Base-by-base conservation (phyloP, 2,888 invertebrate species). In the Drosophila prostipennis region DNA sequence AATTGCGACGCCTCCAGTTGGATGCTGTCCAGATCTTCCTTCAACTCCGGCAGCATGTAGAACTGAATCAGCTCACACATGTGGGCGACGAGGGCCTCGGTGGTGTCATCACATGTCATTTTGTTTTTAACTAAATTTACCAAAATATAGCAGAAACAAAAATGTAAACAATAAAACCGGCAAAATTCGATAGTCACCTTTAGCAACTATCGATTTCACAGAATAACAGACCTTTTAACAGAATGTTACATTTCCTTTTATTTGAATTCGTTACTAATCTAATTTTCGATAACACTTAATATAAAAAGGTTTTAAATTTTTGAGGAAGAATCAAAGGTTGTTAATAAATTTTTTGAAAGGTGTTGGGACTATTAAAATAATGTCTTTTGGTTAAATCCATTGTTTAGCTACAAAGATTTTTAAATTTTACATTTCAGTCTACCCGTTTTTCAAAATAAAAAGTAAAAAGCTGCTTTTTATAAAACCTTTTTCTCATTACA, bases 21-120 rank as follows among this genome's bases (percentile, higher is more conserved):
- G 3, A 77, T 57, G 26, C 63, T 77, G 57, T 91, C 91, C 19
- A 91, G 60, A 59, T 91, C 87, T 3, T 86, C 55, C 19, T 67
- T 80, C 5, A 91, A 67, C 3, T 82, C 76, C 2, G 91, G 90
- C 19, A 91, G 56, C 49, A 87, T 79, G 40, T 88, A 91, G 0
- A 84, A 67, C 49, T 81, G 65, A 36, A 90, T 45, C 32, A 88
- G 71, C 29, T 82, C 78, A 8, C 52, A 39, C 32, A 89, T 59
- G 52, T 67, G 56, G 8, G 48, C 36, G n/a, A 48, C 37, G 1
- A 72, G 36, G 7, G 43, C 49, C 23, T 63, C 70, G n/a, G 42
- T 46, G n/a, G 19, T 13, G 13, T 65, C 58, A 32, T 65, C 58
- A 26, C 26, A 19, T 2, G 37, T 13, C 87, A 80, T 80, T n/a